Evolutionary conservation across 1,140 invertebrate genomes (phyloP), one percentile per base, ranked within the genome.

Genomic region (Chelonus insularis): DNA sequence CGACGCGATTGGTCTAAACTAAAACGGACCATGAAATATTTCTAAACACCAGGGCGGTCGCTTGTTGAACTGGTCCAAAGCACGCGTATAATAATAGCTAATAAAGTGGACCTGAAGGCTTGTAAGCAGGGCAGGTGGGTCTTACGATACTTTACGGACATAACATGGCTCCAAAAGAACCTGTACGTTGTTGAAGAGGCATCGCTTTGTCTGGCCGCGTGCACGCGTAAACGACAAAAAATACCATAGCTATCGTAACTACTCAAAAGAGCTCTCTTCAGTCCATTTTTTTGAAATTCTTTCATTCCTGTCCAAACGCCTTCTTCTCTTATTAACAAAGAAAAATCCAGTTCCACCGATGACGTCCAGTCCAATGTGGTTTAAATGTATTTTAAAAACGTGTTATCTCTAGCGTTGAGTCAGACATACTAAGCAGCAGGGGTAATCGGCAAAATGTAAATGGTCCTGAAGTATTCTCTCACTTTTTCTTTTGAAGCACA

Each of bases 21-120:
- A 72, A 71, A 71, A 69, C 68, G 68, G 63, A 69, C 66, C 62
- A 60, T 73, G 69, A 76, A 78, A 78, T 76, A 78, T 79, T 79
- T 79, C 78, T 79, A 79, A 80, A 77, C 74, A 73, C 66, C n/a
- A 21, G 45, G 64, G 62, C 65, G 66, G 51, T 43, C 37, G 18
- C 23, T 20, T 60, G 36, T 45, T 29, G 41, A 41, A 34, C 64
- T 45, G 55, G 64, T 66, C 64, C 68, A 72, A 71, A 72, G 72
- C 73, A 73, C 72, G 74, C 68, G 72, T 75, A 75, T 78, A 80
- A 80, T 79, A 80, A 79, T 79, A 78, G 73, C 73, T 79, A 79
- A 78, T 79, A 80, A 80, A 78, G 68, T 72, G 75, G 64, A 73
- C 72, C 71, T 68, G 70, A 60, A 65, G 69, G 55, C 62, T 55